Conservation (phyloP, 2,113 vertebrate genomes). For the Tinamus guttatus region DNA sequence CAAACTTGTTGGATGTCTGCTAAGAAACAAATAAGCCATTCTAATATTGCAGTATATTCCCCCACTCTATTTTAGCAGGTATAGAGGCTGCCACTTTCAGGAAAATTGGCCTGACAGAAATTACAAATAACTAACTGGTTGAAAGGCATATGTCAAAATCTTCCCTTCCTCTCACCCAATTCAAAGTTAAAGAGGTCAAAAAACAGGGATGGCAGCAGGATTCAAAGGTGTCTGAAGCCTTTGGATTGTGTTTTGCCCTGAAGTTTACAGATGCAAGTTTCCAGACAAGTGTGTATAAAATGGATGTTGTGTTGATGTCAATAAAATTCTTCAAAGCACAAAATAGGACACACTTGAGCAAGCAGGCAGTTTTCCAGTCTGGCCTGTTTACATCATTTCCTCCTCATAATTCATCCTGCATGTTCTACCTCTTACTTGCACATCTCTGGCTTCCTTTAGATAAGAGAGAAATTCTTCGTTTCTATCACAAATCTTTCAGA, state of each 20-base stretch:
- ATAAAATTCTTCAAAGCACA: background rate
- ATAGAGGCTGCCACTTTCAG: background rate
- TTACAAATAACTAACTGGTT: background rate
- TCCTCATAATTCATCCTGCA: slow-evolving; percentile 13
- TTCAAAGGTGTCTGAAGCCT: background rate
- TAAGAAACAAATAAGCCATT: background rate
- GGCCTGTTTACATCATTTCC: slow-evolving; percentile 28
- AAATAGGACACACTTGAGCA: background rate
- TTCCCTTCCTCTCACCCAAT: background rate
- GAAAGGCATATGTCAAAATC: slow-evolving; percentile 14
- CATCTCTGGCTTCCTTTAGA: slow-evolving; percentile 41
- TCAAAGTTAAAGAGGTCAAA: background rate
- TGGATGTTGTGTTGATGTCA: background rate
- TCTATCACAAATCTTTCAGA: slow-evolving; percentile 27
- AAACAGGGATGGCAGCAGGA: background rate
- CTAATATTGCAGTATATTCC: background rate
- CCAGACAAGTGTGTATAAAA: background rate
- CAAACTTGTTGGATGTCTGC: background rate
- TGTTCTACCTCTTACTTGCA: slow-evolving; percentile 16
- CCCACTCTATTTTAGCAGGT: background rate
- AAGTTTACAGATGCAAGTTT: background rate
- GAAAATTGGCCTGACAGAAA: background rate
- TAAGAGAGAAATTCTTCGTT: slow-evolving; percentile 55
- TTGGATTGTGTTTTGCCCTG: background rate
- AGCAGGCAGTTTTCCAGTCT: slow-evolving; percentile 18